Evolutionary conservation across 2,888 invertebrate species (phyloP), one percentile per base, ranked within the genome.

Genomic region (Andrena bicolor): DNA sequence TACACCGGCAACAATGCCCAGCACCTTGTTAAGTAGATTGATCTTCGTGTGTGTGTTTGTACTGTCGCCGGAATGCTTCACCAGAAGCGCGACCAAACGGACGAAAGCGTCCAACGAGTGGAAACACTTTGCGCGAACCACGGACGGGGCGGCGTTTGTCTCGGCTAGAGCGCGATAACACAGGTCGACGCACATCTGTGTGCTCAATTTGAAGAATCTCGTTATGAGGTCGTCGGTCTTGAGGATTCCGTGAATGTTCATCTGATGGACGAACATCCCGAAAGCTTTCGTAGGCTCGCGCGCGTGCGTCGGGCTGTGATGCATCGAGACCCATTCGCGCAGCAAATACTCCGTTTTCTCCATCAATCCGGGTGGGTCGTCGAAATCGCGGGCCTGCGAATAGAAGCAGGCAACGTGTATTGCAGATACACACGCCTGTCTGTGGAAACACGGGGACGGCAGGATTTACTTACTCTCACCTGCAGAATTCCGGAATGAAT

Each of bases 181-280:
- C 77, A 98, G 96, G 93, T 99, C 99, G 2, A 99, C 97, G 94
- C 99, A 99, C 95, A 99, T 97, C 94, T 99, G 99, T 0, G 99
- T 98, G 75, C 99, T 98, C 82, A 99, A 96, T 60, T 99, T 96
- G 95, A 99, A 99, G 95, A 99, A 99, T 77, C 99, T 95, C 0
- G 99, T 98, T 83, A 99, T 99, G 91, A 99, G 95, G 92, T 99
- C 99, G 92, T 99, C 99, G 0, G 99, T 99, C 94, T 99, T 99
- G 71, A 99, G 95, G 80, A 99, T 98, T 4, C 99, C 98, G 90
- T 98, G 97, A 90, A 98, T 96, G 93, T 99, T 99, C 99, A 99
- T 98, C 94, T 99, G 97, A 91, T 98, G 98, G 3, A 99, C 98
- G 94, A 99, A 99, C 87, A 98, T 95, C 84, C 97, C 97, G 94